phyloP scores from a whole-genome alignment of 1,140 invertebrate species.

The Drosophila repleta region DNA sequence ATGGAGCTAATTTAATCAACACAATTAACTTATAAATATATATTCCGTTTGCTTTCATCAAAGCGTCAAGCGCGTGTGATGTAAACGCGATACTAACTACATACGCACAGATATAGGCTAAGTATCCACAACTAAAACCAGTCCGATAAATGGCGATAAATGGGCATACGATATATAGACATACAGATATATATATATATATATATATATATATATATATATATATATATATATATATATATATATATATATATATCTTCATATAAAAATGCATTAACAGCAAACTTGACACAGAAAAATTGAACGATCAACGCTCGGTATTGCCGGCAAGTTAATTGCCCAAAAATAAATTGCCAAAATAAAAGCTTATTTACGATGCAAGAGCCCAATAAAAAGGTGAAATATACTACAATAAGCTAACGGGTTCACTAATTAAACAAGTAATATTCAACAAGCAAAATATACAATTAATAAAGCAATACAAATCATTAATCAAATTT shows the following conservation, averaged over 20 bases:
- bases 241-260: conserved; percentile 15
- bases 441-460: too few species aligned
- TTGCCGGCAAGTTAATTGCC: conserved; percentile 26
- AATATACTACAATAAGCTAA: conserved; percentile 2
- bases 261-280: conserved; percentile 20
- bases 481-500: not conserved
- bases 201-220: conserved; percentile 27
- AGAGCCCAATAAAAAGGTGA: conserved; percentile 2
- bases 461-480: too few species aligned
- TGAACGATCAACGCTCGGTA: not conserved
- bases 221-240: conserved; percentile 10
- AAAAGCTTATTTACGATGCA: conserved; percentile 28
- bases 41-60: not conserved
- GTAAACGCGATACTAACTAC: conserved; percentile 10
- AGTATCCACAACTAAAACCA: conserved; percentile 32
- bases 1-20: not conserved
- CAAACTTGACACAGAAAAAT: conserved; percentile 63
- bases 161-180: too few species aligned
- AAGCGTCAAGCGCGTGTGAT: conserved; percentile 21
- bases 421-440: not conserved
- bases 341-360: conserved; percentile 23
- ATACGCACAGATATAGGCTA: conserved; percentile 17
- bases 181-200: conserved; percentile 5
- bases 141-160: conserved; percentile 27
- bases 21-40: not conserved